These are phyloP conservation scores for Conopomorpha cramerella DNA, from an alignment of 1,140 invertebrate species.

Conservation along the genomic window DNA sequence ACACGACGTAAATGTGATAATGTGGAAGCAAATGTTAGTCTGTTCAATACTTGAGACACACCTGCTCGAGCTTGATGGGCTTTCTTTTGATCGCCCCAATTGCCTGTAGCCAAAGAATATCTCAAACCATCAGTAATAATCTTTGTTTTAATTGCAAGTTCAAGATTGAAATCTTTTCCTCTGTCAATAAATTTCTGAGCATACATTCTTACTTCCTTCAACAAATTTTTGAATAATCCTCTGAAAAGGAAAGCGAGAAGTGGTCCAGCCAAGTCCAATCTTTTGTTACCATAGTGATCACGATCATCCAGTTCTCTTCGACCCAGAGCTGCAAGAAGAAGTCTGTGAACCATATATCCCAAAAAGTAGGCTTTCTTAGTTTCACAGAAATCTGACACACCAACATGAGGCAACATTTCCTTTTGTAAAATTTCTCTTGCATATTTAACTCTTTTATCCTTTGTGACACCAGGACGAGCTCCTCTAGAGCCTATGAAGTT, in stretches of 20 bases:
- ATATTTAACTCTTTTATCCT: slow-evolving; percentile 98
- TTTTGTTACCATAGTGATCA: slow-evolving; percentile 99
- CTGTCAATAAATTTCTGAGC: slow-evolving; percentile 99
- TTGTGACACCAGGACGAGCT: slow-evolving; percentile 95
- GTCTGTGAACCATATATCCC: slow-evolving; percentile 97
- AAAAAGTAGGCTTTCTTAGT: slow-evolving; percentile 99
- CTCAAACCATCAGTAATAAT: slow-evolving; percentile 98
- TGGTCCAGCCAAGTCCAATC: slow-evolving; percentile 95
- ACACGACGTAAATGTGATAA: slow-evolving; percentile 95
- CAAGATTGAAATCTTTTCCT: slow-evolving; percentile 97
- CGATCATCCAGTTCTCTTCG: slow-evolving; percentile 95
- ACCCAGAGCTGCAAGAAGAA: slow-evolving; percentile 92
- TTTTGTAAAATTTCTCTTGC: slow-evolving; percentile 98
- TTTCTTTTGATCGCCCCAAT: slow-evolving; percentile 99
- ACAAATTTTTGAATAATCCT: slow-evolving; percentile 90
- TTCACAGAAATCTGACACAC: slow-evolving; percentile 98
- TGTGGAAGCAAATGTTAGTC: slow-evolving; percentile 97
- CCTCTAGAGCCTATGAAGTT: slow-evolving; percentile 98
- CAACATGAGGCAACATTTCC: slow-evolving; percentile 99
- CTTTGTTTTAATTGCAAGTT: slow-evolving; percentile 95
- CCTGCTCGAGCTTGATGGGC: slow-evolving; percentile 94
- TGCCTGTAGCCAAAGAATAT: slow-evolving; percentile 97
- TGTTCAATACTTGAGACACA: slow-evolving; percentile 91
- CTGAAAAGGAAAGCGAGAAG: slow-evolving; percentile 94
- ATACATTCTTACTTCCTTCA: slow-evolving; percentile 96